phyloP scores from a whole-genome alignment of 2,113 vertebrate genomes.

The Climacteris rufus region DNA sequence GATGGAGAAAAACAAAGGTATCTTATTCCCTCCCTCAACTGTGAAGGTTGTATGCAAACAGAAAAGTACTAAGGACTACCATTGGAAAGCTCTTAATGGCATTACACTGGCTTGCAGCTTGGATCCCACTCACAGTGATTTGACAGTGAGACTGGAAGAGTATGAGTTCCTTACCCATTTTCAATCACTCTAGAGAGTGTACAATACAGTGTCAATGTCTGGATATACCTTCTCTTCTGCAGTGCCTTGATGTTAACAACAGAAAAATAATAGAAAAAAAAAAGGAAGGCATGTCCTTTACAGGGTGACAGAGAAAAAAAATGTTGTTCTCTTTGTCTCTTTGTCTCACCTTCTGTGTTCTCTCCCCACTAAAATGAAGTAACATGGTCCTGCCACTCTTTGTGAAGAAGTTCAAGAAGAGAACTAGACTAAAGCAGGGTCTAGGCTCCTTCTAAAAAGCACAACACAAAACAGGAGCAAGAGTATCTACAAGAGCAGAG shows the following conservation, averaged over 20 bases:
- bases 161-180: neutral
- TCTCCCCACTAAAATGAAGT: neutral
- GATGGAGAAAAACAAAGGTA: neutral
- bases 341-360: neutral
- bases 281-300: neutral
- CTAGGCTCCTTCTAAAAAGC: neutral
- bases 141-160: neutral
- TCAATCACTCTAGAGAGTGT: neutral
- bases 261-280: neutral
- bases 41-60: neutral
- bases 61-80: neutral
- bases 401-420: neutral
- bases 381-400: neutral
- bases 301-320: neutral
- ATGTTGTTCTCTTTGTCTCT: neutral
- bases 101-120: neutral
- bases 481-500: neutral
- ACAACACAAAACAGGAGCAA: neutral
- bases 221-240: neutral
- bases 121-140: neutral
- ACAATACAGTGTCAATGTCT: neutral
- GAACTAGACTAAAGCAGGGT: neutral
- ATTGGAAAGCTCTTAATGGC: neutral
- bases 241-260: neutral
- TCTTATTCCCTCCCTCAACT: neutral